Evolutionary conservation across 2,888 invertebrate species (phyloP).

Genomic region (Netelia melanura): DNA sequence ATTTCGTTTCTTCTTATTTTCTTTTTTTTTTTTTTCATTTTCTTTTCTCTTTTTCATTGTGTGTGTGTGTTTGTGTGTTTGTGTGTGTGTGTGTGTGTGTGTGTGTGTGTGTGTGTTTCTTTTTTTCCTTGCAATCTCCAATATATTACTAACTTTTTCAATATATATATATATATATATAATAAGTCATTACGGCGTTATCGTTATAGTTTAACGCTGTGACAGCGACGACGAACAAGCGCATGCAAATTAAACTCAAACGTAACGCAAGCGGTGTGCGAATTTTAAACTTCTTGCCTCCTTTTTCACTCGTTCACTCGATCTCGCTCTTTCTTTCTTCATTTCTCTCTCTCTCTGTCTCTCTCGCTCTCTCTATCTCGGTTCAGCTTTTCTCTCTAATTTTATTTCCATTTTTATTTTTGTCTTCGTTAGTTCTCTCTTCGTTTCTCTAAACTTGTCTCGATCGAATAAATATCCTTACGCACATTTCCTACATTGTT

Average conservation of each 20-base stretch:
- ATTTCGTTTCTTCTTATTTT: slow-evolving; percentile 64
- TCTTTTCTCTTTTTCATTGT: slow-evolving; percentile 42
- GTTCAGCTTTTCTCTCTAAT: slow-evolving; percentile 12
- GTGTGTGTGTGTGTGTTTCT: slow-evolving; percentile 28
- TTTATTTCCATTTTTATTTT: slow-evolving; percentile 17
- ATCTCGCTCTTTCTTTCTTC: slow-evolving; percentile 15
- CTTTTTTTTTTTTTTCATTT: slow-evolving; percentile 57
- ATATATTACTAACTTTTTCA: slow-evolving; percentile 72
- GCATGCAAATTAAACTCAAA: slow-evolving; percentile 76
- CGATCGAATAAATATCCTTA: slow-evolving; percentile 66
- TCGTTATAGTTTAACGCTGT: slow-evolving; percentile 72
- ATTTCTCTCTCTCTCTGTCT: not conserved
- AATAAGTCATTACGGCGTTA: slow-evolving; percentile 68
- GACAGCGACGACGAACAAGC: slow-evolving; percentile 74
- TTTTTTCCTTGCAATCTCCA: slow-evolving; percentile 58
- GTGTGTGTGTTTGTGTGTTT: too few species aligned
- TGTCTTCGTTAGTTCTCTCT: slow-evolving; percentile 17
- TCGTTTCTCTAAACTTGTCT: slow-evolving; percentile 45
- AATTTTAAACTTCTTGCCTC: slow-evolving; percentile 60
- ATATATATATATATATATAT: slow-evolving; percentile 63
- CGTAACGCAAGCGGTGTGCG: slow-evolving; percentile 72
- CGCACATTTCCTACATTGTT: not conserved
- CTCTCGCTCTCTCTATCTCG: slow-evolving; percentile 9
- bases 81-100: too few species aligned
- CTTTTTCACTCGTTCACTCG: slow-evolving; percentile 31